Conservation (phyloP, 1,140 invertebrate species). For the Probaryconus sp. region DNA sequence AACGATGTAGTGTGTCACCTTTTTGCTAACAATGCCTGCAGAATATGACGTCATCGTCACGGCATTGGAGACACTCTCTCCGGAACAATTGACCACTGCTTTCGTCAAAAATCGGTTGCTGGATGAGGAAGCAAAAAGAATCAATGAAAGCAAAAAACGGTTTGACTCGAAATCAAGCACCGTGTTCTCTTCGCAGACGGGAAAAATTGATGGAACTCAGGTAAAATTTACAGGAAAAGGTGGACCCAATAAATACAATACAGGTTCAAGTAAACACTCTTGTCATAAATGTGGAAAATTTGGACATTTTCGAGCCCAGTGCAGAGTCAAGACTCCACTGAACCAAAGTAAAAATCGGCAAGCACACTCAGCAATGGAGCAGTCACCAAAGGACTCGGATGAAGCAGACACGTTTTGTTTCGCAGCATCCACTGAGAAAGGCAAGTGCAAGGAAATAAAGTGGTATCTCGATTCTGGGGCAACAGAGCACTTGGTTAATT, state of each 20-base stretch:
- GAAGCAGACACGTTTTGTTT: conserved; percentile 5
- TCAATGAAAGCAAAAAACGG: no score
- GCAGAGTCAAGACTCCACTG: background rate
- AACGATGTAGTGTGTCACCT: conserved; percentile 39
- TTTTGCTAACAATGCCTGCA: conserved; percentile 33
- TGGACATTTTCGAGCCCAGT: background rate
- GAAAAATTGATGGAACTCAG: no score
- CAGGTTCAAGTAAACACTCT: no score
- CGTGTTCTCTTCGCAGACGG: no score
- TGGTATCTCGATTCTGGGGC: conserved; percentile 1
- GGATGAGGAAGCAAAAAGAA: conserved; percentile 43
- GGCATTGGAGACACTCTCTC: conserved; percentile 47
- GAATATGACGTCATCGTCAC: conserved; percentile 40
- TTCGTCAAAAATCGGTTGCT: conserved; percentile 52
- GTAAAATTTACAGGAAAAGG: no score
- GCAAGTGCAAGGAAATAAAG: background rate
- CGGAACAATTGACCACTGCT: conserved; percentile 42
- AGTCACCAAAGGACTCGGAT: no score
- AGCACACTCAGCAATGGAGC: background rate
- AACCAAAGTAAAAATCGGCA: background rate
- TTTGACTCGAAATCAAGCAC: no score
- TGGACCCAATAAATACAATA: no score
- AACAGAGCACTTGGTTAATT: background rate
- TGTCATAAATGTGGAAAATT: background rate
- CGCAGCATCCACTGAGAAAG: background rate